A percentile compares a stretch with the other conserved stretches of the same genome.
Conservation (phyloP, 2,888 invertebrate genomes). For the Brenthis hecate region DNA sequence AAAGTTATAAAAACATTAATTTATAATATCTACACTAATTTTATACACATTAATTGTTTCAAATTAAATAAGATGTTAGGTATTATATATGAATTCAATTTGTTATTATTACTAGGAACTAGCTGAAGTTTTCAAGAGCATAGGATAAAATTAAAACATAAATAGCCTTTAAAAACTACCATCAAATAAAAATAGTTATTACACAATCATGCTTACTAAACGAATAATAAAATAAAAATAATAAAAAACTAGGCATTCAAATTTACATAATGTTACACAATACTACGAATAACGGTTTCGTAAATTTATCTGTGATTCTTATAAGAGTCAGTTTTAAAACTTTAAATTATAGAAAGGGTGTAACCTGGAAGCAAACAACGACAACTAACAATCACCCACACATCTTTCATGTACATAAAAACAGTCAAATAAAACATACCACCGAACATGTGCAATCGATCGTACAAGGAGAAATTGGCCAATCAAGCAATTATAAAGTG, state of each 20-base stretch:
- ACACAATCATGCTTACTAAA: constrained; percentile 71
- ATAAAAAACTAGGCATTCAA: constrained; percentile 61
- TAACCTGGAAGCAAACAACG: constrained; percentile 81
- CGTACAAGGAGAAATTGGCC: constrained; percentile 56
- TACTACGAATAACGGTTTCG: constrained; percentile 55
- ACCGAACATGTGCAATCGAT: constrained; percentile 69
- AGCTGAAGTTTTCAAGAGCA: neutral
- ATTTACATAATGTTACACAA: constrained; percentile 52
- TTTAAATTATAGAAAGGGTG: constrained; percentile 66
- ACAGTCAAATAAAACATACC: constrained; percentile 72
- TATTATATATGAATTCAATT: neutral
- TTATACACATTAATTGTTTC: neutral
- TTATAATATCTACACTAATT: neutral
- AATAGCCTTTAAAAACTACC: neutral
- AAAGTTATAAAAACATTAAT: neutral
- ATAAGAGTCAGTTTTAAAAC: constrained; percentile 45
- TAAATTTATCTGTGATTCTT: constrained; percentile 80
- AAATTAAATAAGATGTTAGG: neutral
- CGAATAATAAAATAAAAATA: constrained; percentile 7
- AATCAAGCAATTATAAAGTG: constrained; percentile 68
- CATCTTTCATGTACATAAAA: constrained; percentile 61
- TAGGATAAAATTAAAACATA: neutral
- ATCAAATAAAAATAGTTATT: constrained; percentile 43
- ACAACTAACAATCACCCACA: constrained; percentile 78
- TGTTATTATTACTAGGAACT: neutral